Base-by-base conservation (phyloP, 64 coral and sea anemone genomes). In the Acropora tenuis region DNA sequence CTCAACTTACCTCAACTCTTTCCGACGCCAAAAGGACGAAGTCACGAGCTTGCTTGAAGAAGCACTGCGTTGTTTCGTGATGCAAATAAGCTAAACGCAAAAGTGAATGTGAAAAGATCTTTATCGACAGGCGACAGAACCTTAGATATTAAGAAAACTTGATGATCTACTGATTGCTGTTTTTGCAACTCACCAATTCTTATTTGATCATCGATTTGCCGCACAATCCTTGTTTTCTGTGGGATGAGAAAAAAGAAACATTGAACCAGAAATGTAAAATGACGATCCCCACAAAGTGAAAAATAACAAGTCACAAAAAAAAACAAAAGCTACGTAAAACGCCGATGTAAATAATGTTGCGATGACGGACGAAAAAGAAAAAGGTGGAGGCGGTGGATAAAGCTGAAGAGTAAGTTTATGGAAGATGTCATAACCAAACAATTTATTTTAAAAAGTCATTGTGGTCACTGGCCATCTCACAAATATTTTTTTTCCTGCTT, bases 21-120 rank as follows among this genome's bases (percentile, higher is more conserved):
- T 91, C 83, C 16, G 49, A 58, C 3, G 78, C 76, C 47, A 95
- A 69, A 15, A 92, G 4, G 1, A 95, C 89, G 65, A 92, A 95
- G 69, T 95, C 94, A 44, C 94, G 88, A 12, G 94, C 78, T 86
- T 91, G 94, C 68, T 95, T 95, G 2, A 95, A 83, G 65, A 95
- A 95, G 44, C 94, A 95, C 47, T 95, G 94, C 18, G 89, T 90
- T 50, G 94, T 82, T 58, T 95, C 89, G 19, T 92, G 89, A 78
- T 81, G 84, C 6, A 75, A 41, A 72, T 95, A 82, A 50, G 87
- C 94, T 95, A 72, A 78, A 77, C 2, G 52, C 30, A 48, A 73
- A 47, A 80, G 19, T 20, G 11, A 82, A 82, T 15, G 2, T 2
- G 19, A 67, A 42, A 80, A 11, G 12, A 3, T 63, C 2, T 63